Base-by-base conservation (phyloP, 2,113 vertebrate genomes). In the Myotis davidii region DNA sequence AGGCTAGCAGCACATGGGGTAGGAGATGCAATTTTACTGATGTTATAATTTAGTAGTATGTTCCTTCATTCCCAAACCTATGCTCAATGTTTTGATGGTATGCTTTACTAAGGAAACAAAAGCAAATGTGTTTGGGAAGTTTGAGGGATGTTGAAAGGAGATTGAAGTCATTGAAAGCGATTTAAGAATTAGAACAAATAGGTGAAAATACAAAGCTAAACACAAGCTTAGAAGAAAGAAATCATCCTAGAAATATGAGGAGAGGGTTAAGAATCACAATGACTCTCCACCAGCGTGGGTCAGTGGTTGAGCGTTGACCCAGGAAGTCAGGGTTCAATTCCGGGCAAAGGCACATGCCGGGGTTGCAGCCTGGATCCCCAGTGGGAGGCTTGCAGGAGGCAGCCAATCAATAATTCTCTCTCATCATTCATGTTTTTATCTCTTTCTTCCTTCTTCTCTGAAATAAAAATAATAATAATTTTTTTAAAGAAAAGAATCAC, bases 51-150 rank as follows among this genome's bases (percentile, higher is more conserved):
- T 72, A 48, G 64, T 85, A 45, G 13, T 54, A 78, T 42, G 87
- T 74, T 81, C 70, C 84, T 94, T 90, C 12, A 91, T 77, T 69
- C 29, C 50, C 25, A 88, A 93, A 61, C 3, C 34, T 21, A 93
- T 27, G 32, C 50, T 42, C 29, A 45, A 17, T 61, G 17, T 88
- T 83, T 59, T 82, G 23, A 86, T 17, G 67, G 17, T 34, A 48
- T 82, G 69, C 32, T 81, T 96, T 95, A 74, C 73, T 81, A 81
- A 25, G 8, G 65, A 97, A 97, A 95, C 32, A 96, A 70, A 78
- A 78, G 0, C 85, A 42, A 67, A 84, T 70, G 70, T 61, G 73
- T 94, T 96, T 85, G 93, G 54, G 45, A 56, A 97, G 25, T 42
- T 94, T 79, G 74, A 73, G 91, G 73, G 81, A 65, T 85, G 84